Base-by-base conservation (phyloP, 2,113 vertebrate genomes). In the Corvus hawaiiensis region DNA sequence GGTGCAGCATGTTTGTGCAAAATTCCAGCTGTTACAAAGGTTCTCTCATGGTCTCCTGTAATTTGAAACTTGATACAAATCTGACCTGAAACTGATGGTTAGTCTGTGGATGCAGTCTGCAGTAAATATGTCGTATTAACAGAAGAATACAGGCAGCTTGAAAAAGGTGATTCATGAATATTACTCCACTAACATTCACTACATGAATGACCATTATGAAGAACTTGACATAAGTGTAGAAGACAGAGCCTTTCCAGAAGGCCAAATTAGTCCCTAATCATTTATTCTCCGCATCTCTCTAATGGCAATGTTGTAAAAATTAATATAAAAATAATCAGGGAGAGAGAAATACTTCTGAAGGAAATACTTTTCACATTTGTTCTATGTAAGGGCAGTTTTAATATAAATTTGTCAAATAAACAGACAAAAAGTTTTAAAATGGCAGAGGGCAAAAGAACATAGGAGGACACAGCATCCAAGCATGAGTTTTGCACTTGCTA, bases 21-120 rank as follows among this genome's bases (percentile, higher is more conserved):
- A 97, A 96, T 97, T 97, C 97, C 97, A 98, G 96, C 97, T 98
- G 96, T 97, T 95, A 93, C 35, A 82, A 21, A 78, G 72, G 89
- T 96, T 96, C 75, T 93, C 49, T 81, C 8, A 1, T 72, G 84
- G 48, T 94, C 93, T 91, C 61, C 49, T 86, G 88, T 97, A 88
- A 73, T 96, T 96, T 96, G 92, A 96, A 97, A 95, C 80, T 97
- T 96, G 87, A 91, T 93, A 86, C 86, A 90, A 61, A 94, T 87
- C 39, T 96, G 85, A 95, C 89, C 66, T 76, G 41, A 90, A 91
- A 62, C 9, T 83, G 63, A 39, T 94, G 76, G 41, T 93, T 96
- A 77, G 41, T 84, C 83, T 85, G 35, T 32, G 16, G 7, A 18
- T 80, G 4, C 35, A 84, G 51, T 37, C 61, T 88, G 61, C 61